Percentiles rank a stretch among this genome's conserved stretches.
Conservation (phyloP, 2,113 vertebrate species). For the Hirundichthys speculiger region DNA sequence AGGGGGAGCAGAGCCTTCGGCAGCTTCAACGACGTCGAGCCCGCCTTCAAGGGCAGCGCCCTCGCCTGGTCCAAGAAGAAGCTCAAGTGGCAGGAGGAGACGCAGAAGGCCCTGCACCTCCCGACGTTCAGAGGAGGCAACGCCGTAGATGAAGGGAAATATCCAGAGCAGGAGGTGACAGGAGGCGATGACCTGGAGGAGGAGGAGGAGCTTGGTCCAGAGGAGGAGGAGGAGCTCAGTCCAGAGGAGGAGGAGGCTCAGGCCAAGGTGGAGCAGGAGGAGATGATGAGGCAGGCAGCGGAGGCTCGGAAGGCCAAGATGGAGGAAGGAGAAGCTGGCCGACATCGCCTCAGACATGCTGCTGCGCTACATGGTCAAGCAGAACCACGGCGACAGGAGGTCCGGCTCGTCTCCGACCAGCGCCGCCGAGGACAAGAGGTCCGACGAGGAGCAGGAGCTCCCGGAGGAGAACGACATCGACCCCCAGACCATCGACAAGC, state of each 20-base stretch:
- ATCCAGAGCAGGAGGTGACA: conserved; percentile 20
- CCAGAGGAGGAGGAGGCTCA: conserved; percentile 79
- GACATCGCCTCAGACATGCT: conserved; percentile 91
- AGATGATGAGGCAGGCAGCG: conserved; percentile 82
- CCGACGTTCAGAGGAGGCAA: conserved; percentile 68
- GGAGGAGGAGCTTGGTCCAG: too few relatives aligned
- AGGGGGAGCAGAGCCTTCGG: conserved; percentile 64
- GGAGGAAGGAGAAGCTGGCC: conserved; percentile 87
- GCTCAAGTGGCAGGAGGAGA: conserved; percentile 83
- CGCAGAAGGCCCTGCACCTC: conserved; percentile 77
- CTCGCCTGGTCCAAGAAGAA: conserved; percentile 76
- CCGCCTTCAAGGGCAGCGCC: conserved; percentile 53
- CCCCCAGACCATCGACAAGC: conserved; percentile 89
- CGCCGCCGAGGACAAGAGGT: conserved; percentile 81
- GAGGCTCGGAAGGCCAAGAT: conserved; percentile 82
- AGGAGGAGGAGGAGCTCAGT: conserved; percentile 75
- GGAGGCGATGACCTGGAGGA: conserved; percentile 46
- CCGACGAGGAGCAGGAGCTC: conserved; percentile 70
- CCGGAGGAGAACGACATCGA: conserved; percentile 85
- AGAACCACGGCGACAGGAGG: conserved; percentile 70
- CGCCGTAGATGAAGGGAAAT: conserved; percentile 64
- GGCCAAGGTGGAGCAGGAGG: conserved; percentile 80
- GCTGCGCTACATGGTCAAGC: conserved; percentile 89
- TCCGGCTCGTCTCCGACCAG: conserved; percentile 61
- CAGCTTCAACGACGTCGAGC: conserved; percentile 59